Percentiles rank a stretch among this genome's conserved stretches.
Conservation (phyloP, 2,797 vertebrate genomes). For the Leptoclinus maculatus region DNA sequence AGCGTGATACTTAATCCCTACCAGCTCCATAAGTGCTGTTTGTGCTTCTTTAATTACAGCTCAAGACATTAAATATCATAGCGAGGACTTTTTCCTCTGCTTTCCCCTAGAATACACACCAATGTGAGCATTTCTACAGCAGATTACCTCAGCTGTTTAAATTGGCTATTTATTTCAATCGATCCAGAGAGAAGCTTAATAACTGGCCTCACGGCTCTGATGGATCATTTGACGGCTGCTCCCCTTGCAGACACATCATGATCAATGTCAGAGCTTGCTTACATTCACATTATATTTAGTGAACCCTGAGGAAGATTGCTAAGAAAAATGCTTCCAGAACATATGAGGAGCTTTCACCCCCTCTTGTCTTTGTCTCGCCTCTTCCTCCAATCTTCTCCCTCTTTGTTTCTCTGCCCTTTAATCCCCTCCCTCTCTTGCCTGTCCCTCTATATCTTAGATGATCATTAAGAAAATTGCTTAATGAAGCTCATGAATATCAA, state of each 20-base stretch:
- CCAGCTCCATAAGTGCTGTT: not conserved
- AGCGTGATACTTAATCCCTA: conserved; percentile 6
- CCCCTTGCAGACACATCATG: conserved; percentile 61
- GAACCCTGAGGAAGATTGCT: conserved; percentile 56
- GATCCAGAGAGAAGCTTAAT: conserved; percentile 64
- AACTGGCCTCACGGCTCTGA: conserved; percentile 51
- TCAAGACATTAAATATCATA: conserved; percentile 28
- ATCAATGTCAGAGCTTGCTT: conserved; percentile 60
- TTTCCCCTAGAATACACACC: not conserved
- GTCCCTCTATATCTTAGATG: conserved; percentile 42
- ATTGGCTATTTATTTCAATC: conserved; percentile 71
- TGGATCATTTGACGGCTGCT: conserved; percentile 66
- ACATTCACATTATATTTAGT: conserved; percentile 57
- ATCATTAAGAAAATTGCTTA: conserved; percentile 63
- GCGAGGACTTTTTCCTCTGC: not conserved
- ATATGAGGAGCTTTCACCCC: conserved; percentile 14
- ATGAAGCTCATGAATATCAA: conserved; percentile 66
- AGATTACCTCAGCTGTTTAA: conserved; percentile 54
- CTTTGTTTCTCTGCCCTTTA: conserved; percentile 47
- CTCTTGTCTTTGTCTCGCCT: conserved; percentile 26
- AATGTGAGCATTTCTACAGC: conserved; percentile 16
- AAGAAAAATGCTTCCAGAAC: conserved; percentile 57
- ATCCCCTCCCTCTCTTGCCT: conserved; percentile 34
- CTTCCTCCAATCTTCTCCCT: conserved; percentile 11
- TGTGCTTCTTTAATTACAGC: conserved; percentile 31